Percentiles rank a stretch among this genome's conserved stretches.
Conservation (phyloP, 2,113 vertebrate genomes). For the Nicator chloris region DNA sequence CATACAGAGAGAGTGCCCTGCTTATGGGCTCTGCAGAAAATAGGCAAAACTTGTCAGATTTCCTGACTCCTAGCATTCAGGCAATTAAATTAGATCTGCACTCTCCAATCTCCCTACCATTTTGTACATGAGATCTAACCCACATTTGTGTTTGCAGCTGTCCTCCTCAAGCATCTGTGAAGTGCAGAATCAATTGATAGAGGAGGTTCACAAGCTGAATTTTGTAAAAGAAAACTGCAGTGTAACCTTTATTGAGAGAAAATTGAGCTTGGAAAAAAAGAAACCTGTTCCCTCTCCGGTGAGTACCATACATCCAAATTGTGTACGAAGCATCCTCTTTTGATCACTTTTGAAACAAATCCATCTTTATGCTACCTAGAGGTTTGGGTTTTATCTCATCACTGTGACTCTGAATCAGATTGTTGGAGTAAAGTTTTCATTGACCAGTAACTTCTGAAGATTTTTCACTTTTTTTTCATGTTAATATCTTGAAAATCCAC, state of each 20-base stretch:
- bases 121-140: background rate
- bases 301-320: slow-evolving; percentile 20
- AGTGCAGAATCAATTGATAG: slow-evolving; percentile 88
- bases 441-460: background rate
- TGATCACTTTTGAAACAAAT: background rate
- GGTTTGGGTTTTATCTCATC: background rate
- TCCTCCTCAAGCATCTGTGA: slow-evolving; percentile 82
- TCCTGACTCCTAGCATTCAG: background rate
- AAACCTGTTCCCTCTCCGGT: slow-evolving; percentile 73
- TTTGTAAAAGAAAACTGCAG: slow-evolving; percentile 87
- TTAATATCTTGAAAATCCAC: background rate
- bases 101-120: background rate
- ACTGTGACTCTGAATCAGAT: background rate
- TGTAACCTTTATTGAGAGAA: slow-evolving; percentile 87
- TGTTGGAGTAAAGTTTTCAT: background rate
- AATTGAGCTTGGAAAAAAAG: slow-evolving; percentile 93
- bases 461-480: background rate
- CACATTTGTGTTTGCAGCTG: slow-evolving; percentile 66
- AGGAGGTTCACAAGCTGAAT: slow-evolving; percentile 84
- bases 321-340: background rate
- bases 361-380: background rate
- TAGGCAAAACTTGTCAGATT: background rate
- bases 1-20: background rate
- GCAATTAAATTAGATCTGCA: background rate
- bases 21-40: background rate